phyloP scores from a whole-genome alignment of 2,888 invertebrate species.

The Omphaloscelis lunosa region DNA sequence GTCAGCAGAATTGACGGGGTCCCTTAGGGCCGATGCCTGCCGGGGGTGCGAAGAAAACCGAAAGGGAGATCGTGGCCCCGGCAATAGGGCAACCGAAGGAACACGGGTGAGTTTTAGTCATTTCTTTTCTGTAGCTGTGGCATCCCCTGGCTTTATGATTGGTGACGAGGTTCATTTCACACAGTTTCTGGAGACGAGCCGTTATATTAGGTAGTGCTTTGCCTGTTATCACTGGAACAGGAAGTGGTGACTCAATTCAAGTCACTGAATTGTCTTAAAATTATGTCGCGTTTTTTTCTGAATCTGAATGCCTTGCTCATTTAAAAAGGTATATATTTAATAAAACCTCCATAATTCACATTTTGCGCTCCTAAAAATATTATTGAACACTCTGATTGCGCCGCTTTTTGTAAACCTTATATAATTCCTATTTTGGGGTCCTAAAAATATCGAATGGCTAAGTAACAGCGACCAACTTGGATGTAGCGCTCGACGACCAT shows the following conservation, averaged over 20 bases:
- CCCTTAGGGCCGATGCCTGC: no score
- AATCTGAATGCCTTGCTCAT: background rate
- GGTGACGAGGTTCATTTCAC: slow-evolving; percentile 75
- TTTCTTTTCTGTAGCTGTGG: slow-evolving; percentile 71
- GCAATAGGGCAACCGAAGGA: no score
- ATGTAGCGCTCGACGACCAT: no score
- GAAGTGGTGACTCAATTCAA: background rate
- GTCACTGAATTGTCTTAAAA: background rate
- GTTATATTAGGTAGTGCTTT: slow-evolving; percentile 78
- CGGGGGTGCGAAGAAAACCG: no score
- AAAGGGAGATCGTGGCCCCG: no score
- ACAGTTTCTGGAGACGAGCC: slow-evolving; percentile 75
- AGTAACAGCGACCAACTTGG: no score
- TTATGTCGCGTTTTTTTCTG: background rate
- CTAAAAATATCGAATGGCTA: background rate
- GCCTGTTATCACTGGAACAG: slow-evolving; percentile 79
- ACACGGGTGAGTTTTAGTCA: no score
- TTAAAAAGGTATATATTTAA: no score
- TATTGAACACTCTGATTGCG: background rate
- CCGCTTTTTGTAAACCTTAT: background rate
- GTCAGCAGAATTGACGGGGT: no score
- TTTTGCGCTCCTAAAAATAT: background rate
- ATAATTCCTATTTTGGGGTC: background rate
- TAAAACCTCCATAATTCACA: no score
- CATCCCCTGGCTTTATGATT: slow-evolving; percentile 78